These are phyloP conservation scores for Neuroscelio doddi DNA, from an alignment of 2,888 invertebrate genomes.

Conservation along the genomic window DNA sequence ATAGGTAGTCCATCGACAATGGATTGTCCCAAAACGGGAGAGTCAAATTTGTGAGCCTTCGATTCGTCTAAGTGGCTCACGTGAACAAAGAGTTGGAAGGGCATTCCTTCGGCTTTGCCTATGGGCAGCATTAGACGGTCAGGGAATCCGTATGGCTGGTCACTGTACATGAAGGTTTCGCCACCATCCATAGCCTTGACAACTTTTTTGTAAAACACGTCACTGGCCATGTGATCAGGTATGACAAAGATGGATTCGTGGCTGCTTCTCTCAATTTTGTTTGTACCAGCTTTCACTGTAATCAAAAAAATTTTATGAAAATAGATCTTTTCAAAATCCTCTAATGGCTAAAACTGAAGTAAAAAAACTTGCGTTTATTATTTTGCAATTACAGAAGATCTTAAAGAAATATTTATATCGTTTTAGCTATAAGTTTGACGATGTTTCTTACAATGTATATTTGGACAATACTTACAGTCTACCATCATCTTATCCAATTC, in stretches of 20 bases:
- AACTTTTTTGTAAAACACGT: conserved; percentile 70
- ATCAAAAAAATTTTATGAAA: conserved; percentile 3
- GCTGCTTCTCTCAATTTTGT: conserved; percentile 66
- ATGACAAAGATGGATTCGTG: conserved; percentile 51
- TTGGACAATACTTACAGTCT: conserved; percentile 48
- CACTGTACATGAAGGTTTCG: conserved; percentile 73
- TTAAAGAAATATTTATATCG: too few relatives aligned
- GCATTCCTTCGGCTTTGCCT: conserved; percentile 78
- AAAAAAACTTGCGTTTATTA: neutral
- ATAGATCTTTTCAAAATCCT: neutral
- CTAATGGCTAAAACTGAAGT: neutral
- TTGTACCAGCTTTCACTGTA: conserved; percentile 66
- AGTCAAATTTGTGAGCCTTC: conserved; percentile 62
- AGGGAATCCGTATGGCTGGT: conserved; percentile 75
- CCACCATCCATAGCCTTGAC: conserved; percentile 72
- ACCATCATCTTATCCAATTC: conserved; percentile 73
- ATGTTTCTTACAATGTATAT: neutral
- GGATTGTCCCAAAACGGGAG: conserved; percentile 58
- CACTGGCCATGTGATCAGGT: conserved; percentile 67
- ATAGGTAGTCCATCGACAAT: conserved; percentile 70
- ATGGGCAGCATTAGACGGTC: conserved; percentile 78
- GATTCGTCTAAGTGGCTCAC: conserved; percentile 72
- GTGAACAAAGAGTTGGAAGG: conserved; percentile 76
- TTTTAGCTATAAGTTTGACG: too few relatives aligned
- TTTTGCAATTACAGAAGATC: too few relatives aligned